Evolutionary conservation across 2,113 vertebrate species (phyloP), one percentile per base, ranked within the genome.

Genomic region (Onychorhynchus coronatus): DNA sequence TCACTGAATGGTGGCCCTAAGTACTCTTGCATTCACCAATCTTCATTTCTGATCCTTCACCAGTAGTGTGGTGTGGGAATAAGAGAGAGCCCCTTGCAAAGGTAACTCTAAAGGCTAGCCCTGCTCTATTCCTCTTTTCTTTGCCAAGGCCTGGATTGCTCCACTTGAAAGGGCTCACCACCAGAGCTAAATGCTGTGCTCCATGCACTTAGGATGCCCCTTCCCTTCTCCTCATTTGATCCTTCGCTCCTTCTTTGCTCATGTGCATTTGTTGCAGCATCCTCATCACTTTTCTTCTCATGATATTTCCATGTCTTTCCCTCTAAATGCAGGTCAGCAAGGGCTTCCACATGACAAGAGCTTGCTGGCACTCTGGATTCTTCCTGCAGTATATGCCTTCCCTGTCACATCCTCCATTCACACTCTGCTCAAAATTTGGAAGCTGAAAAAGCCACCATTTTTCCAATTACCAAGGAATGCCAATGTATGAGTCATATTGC

Each of bases 191-290:
- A 42, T 24, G 17, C 25, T 67, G n/a, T 41, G 41, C n/a, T 87
- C 11, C 12, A 22, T 1, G 11, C 2, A 53, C n/a, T 14, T 65
- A 8, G 31, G 25, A 28, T 52, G 6, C 1, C 24, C 10, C 6
- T 62, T 49, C 20, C n/a, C 28, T 78, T 31, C 27, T 58, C 49
- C 11, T 47, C 28, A 35, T 67, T 56, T 46, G 5, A 12, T 66
- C 13, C 12, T 47, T 41, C 15, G 4, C 14, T 70, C 11, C 10
- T 55, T 49, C 31, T 74, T 80, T 56, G 27, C 9, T 63, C 24
- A 59, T 14, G 13, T 21, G 6, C 28, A 17, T 65, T 80, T 76
- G 19, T 23, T 91, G 53, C 24, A 62, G 20, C 24, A 66, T 61
- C 37, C 37, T 66, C 12, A n/a, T 37, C 11, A 4, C 44, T 71